Conservation (phyloP, 1,140 invertebrate species). For the Wiebesia pumilae region DNA sequence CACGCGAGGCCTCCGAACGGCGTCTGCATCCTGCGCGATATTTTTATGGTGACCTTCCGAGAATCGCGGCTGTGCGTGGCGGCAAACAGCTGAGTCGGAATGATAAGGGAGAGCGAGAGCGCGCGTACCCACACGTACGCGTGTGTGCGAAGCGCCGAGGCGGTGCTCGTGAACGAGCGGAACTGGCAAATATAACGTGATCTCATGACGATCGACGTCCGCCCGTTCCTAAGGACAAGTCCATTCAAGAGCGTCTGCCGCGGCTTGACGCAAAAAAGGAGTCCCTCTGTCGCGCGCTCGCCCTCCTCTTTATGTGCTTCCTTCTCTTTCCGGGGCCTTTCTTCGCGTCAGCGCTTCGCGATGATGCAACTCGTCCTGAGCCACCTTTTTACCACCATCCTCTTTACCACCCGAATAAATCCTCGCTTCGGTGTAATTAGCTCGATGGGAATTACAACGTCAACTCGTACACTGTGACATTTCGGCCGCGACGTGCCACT, state of each 20-base stretch:
- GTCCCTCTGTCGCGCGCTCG: neutral
- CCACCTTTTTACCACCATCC: no score
- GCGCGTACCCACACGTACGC: neutral
- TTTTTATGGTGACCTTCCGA: slow-evolving; percentile 66
- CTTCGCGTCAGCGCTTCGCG: neutral
- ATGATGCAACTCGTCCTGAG: slow-evolving; percentile 7
- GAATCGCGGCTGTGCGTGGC: slow-evolving; percentile 58
- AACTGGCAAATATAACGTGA: slow-evolving; percentile 45
- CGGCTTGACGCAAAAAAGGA: neutral
- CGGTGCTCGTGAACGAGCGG: slow-evolving; percentile 10
- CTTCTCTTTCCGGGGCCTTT: neutral
- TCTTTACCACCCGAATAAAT: no score
- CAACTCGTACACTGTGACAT: no score
- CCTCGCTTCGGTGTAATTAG: neutral
- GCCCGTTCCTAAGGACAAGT: slow-evolving; percentile 35
- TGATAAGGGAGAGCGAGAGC: slow-evolving; percentile 59
- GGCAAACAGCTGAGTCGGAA: slow-evolving; percentile 62
- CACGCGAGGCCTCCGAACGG: slow-evolving; percentile 9
- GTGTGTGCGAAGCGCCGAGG: neutral
- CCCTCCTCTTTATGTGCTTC: neutral
- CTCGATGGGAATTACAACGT: neutral
- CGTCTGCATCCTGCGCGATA: slow-evolving; percentile 63
- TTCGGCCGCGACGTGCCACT: no score
- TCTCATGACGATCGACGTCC: slow-evolving; percentile 51
- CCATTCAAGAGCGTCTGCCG: slow-evolving; percentile 25